Evolutionary conservation across 2,888 invertebrate species (phyloP), one percentile per base, ranked within the genome.

Genomic region (Brenthis daphne): DNA sequence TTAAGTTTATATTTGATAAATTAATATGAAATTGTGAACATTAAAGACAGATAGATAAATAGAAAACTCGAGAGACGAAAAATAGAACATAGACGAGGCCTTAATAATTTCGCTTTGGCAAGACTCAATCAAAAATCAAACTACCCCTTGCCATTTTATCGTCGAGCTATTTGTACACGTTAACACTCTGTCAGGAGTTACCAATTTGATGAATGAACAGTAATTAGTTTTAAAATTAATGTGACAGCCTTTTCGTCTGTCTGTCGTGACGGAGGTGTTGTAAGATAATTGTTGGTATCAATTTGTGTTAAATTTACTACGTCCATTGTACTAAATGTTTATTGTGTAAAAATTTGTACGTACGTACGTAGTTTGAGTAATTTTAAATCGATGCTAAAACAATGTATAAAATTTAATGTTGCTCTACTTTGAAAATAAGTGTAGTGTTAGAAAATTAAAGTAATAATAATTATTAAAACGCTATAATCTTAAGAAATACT

Each of bases 81-180:
- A 8, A 43, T 43, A 43, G 37, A 43, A 47, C 33, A 48, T 48
- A 60, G 61, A 24, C 47, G 47, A 66, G 51, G 20, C 53, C 13
- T 24, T 51, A 43, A 13, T 50, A 48, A 57, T 48, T 57, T 64
- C 33, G 43, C 70, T 61, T 78, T 82, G 81, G 81, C 82, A 79
- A 70, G 73, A 72, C 61, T 80, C 81, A 79, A 76, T 83, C 82
- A 82, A 76, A 79, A 79, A 71, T 77, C 78, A 76, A 63, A 74
- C 71, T 65, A 73, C 47, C 56, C 60, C 50, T 47, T 37, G 47
- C 55, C n/a, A 55, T 54, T 56, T 64, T 64, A 65, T 68, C 53
- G 48, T 48, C 56, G 29, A 67, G 71, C 37, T 37, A 70, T 69
- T 69, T 72, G 69, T 72, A 64, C 51, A 43, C 55, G 69, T 72